Evolutionary conservation across 2,113 vertebrate species (phyloP).

Genomic region (Raja brachyura): DNA sequence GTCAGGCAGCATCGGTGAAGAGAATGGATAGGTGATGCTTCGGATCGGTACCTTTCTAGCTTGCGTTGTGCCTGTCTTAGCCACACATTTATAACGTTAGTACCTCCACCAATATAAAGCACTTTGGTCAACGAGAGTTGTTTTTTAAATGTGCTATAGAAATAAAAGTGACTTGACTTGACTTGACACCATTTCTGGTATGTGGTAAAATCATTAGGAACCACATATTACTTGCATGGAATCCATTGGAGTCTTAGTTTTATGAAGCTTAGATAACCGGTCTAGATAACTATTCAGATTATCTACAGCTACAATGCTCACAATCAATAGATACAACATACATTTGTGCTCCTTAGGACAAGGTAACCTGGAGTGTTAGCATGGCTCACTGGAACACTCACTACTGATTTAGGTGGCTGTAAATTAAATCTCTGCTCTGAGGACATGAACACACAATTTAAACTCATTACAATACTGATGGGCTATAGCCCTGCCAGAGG

Average conservation of each 20-base stretch:
- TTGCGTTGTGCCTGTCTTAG: no score
- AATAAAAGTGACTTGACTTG: no score
- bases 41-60: no score
- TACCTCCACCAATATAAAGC: no score
- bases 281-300: neutral
- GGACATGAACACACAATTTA: neutral
- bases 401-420: neutral
- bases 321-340: neutral
- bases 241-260: neutral
- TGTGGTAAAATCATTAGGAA: neutral
- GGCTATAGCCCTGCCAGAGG: neutral
- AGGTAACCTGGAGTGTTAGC: neutral
- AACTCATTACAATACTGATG: neutral
- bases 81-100: no score
- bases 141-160: no score
- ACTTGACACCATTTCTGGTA: no score
- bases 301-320: neutral
- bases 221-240: neutral
- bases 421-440: neutral
- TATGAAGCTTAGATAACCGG: neutral
- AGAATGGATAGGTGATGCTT: no score
- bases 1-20: no score
- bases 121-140: no score
- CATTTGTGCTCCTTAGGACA: neutral
- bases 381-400: neutral